These are phyloP conservation scores for Macrosiphum euphorbiae DNA, from an alignment of 2,888 invertebrate species.

Conservation along the genomic window DNA sequence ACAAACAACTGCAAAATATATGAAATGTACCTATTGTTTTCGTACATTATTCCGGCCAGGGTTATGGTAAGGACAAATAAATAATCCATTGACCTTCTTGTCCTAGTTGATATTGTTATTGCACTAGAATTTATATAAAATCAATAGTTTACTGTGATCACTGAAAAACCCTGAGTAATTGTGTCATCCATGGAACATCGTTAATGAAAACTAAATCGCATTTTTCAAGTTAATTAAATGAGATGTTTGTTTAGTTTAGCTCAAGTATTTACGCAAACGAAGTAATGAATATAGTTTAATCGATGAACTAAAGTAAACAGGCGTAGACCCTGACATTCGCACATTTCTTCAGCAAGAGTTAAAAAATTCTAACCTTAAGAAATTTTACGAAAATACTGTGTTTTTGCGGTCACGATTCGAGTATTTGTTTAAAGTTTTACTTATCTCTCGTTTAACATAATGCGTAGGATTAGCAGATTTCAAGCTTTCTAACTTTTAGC, in stretches of 20 bases:
- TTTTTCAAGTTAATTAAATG: neutral
- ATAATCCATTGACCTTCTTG: conserved; percentile 65
- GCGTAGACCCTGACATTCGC: too few relatives aligned
- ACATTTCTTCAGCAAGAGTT: neutral
- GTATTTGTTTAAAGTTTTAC: neutral
- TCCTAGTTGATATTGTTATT: neutral
- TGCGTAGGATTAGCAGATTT: neutral
- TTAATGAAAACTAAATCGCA: neutral
- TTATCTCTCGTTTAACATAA: neutral
- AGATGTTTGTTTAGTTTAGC: neutral
- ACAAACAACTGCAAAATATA: neutral
- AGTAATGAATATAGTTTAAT: neutral
- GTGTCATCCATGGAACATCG: neutral
- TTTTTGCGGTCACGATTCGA: neutral
- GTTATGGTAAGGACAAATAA: conserved; percentile 37
- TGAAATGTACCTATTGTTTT: neutral
- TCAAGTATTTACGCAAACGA: neutral
- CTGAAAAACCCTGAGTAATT: neutral
- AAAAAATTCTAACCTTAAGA: neutral
- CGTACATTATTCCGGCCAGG: neutral
- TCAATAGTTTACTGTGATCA: conserved; percentile 1
- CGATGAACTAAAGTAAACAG: neutral
- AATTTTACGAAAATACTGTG: neutral
- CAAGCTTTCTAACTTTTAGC: neutral
- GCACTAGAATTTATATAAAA: conserved; percentile 60